phyloP scores from a whole-genome alignment of 2,888 invertebrate genomes.

The Morpho deidamia region DNA sequence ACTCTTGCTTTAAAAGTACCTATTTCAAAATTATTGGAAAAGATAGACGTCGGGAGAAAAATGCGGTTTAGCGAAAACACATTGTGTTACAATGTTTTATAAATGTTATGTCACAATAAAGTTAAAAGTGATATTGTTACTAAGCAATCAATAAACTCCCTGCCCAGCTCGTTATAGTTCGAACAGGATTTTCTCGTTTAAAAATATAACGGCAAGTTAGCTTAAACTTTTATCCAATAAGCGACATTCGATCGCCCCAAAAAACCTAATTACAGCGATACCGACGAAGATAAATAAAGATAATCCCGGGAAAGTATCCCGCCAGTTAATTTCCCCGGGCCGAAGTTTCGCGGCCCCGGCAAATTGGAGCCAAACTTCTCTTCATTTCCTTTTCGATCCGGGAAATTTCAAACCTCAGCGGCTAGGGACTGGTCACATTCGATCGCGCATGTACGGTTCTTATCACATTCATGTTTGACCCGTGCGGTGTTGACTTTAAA shows the following conservation, averaged over 20 bases:
- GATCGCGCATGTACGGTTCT: not conserved
- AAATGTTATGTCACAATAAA: too few species aligned
- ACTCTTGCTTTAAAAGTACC: too few species aligned
- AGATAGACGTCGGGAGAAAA: too few species aligned
- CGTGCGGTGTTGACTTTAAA: not conserved
- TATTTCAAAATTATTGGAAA: too few species aligned
- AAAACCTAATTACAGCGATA: constrained; percentile 33
- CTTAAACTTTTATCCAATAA: constrained; percentile 22
- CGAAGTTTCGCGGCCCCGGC: constrained; percentile 37
- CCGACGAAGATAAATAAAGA: constrained; percentile 36
- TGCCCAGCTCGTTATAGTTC: not conserved
- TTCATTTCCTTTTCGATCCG: constrained; percentile 46
- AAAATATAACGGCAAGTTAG: not conserved
- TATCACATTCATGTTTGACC: not conserved
- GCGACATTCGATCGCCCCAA: constrained; percentile 22
- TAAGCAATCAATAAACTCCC: too few species aligned
- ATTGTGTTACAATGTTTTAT: too few species aligned
- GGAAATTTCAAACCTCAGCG: constrained; percentile 13
- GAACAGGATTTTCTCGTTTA: not conserved
- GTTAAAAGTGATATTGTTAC: too few species aligned
- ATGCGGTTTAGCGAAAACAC: too few species aligned
- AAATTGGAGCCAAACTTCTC: constrained; percentile 49
- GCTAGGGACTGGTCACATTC: not conserved
- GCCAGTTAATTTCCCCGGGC: constrained; percentile 37
- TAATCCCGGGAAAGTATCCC: constrained; percentile 34